These are phyloP conservation scores for Alectura lathami DNA, from an alignment of 2,113 vertebrate genomes.

Conservation along the genomic window DNA sequence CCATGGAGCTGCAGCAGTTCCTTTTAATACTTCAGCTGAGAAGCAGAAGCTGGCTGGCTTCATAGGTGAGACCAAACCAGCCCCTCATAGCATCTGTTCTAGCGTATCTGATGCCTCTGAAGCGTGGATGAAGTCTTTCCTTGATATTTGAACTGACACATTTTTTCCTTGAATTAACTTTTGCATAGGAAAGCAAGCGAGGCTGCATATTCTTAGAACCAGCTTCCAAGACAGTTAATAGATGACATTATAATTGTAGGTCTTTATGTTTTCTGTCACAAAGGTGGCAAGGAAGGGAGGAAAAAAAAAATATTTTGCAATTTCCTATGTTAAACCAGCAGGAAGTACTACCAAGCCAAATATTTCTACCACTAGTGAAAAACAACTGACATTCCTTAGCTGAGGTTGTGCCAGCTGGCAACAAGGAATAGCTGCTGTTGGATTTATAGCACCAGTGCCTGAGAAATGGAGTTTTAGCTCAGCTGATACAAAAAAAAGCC, in stretches of 20 bases:
- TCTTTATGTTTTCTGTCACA: not conserved
- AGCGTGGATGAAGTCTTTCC: not conserved
- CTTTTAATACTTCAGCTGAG: not conserved
- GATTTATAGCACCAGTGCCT: not conserved
- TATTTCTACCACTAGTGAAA: not conserved
- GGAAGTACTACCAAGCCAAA: not conserved
- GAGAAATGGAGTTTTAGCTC: not conserved
- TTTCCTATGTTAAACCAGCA: not conserved
- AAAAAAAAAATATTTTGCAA: not conserved
- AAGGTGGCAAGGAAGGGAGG: not conserved
- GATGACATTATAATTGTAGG: not conserved
- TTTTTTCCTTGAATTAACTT: not conserved
- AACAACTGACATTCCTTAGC: not conserved
- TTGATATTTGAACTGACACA: not conserved
- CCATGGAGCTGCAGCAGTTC: not conserved
- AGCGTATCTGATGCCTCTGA: not conserved
- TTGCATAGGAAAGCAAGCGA: not conserved
- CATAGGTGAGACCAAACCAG: not conserved
- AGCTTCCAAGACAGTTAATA: not conserved
- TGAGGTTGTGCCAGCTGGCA: not conserved
- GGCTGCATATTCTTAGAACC: not conserved
- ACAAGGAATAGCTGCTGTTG: not conserved
- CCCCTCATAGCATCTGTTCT: not conserved
- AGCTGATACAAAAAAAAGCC: not conserved
- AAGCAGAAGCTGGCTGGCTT: not conserved